Base-by-base conservation (phyloP, 1,140 invertebrate genomes). In the Saccostrea cuccullata region DNA sequence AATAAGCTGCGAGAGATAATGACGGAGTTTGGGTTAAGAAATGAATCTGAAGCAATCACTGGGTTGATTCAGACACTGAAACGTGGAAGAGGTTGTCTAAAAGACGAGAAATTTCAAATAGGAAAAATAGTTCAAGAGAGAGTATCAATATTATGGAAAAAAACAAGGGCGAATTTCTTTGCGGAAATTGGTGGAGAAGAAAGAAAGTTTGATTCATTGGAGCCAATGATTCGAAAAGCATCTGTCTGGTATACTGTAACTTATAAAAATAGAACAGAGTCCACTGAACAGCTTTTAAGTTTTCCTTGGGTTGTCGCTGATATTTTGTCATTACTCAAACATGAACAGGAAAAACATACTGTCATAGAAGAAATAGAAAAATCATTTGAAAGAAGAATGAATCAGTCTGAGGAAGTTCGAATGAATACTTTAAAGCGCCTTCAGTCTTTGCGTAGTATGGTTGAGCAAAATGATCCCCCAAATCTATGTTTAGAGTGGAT, bases 61-160 rank as follows among this genome's bases (percentile, higher is more conserved):
- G 86, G 86, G 40, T 70, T 84, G 2, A 64, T 87, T 8, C 58
- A 47, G 64, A 84, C 30, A 67, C 77, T 84, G 6, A 64, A 55
- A n/a, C 56, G 20, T 15, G n/a, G 55, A 17, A 47, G 82, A 55
- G 86, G 86, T 23, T 84, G 40, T 20, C 82, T 84, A 0, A 47
- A 87, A 13, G 67, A 87, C 55, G 86, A 87, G 47, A 87, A 70
- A 55, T 83, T 26, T 67, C 82, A 87, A 23, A 17, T 87, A 26
- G 82, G 5, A 13, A 36, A 84, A 23, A n/a, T 84, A 70, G 73
- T 87, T 4, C 40, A 84, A 8, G 36, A 9, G 23, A 87, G 84
- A 67, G 40, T 87, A 30, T 67, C 36, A 17, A 20, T 67, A 5
- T 15, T 87, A 11, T 55, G 82, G 2, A 83, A 84, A 23, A 40